Base-by-base conservation (phyloP, 1,140 invertebrate genomes). In the Leptoteleia sp. region DNA sequence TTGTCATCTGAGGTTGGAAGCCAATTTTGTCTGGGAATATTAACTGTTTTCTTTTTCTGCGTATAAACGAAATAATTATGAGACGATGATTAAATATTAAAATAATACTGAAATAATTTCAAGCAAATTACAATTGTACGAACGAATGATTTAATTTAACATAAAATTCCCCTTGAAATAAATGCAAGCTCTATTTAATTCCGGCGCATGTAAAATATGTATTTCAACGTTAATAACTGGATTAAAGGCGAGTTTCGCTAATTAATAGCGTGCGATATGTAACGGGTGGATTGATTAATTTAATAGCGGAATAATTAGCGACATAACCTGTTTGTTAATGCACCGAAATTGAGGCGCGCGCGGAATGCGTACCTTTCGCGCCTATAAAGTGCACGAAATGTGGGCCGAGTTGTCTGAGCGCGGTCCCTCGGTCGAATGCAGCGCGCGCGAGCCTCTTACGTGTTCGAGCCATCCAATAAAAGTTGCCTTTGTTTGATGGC, bases 401-500 rank as follows among this genome's bases (percentile, higher is more conserved):
- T 79, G 75, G 76, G 57, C 71, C 76, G 72, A 71, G 52, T 71
- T 62, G 43, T 71, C 48, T 65, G 43, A 67, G n/a, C n/a, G 45
- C 78, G 52, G 59, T 82, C 76, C 77, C 81, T 82, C 2, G 81
- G 80, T 80, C 70, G 75, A 80, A 76, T 82, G 81, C 76, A 76
- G n/a, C n/a, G 79, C 52, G 68, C 59, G 76, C 81, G 81, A 85
- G 83, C 84, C 85, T 87, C 84, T 85, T 87, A 87, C 82, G 81
- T 82, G 84, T 81, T 77, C 75, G 78, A 82, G 81, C 62, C 83
- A 87, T 88, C 85, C 85, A 88, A 89, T 89, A 89, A 89, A 89
- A 90, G 84, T 89, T 88, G 84, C 85, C 88, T 89, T 89, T 89
- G 89, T 89, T 89, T 89, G 89, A 90, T 90, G 86, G 88, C 83